Conservation (phyloP, 1,140 invertebrate genomes). For the Trypoxylus dichotomus region DNA sequence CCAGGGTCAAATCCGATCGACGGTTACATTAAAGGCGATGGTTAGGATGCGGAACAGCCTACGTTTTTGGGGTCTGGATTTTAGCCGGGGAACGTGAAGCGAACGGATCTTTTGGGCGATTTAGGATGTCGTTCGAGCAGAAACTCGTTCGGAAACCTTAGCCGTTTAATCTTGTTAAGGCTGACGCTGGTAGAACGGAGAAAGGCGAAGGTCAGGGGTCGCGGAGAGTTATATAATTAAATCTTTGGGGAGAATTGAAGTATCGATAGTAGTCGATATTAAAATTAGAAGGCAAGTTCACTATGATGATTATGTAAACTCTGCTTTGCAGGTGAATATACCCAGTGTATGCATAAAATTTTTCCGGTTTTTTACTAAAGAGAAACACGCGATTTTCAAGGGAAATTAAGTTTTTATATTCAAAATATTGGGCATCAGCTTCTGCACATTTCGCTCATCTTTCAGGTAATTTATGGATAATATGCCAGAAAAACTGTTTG, state of each 20-base stretch:
- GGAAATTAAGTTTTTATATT: no score
- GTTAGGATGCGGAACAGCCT: neutral
- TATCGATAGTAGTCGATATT: neutral
- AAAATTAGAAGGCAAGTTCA: neutral
- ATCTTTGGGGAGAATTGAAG: neutral
- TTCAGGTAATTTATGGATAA: no score
- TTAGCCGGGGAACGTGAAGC: neutral
- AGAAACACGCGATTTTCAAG: no score
- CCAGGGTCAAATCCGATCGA: neutral
- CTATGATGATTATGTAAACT: no score
- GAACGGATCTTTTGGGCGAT: neutral
- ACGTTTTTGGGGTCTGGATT: neutral
- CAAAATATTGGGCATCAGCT: no score
- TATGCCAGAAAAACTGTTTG: no score
- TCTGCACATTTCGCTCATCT: no score
- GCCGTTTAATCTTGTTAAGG: slow-evolving; percentile 22
- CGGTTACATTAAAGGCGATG: neutral
- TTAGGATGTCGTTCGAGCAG: slow-evolving; percentile 3
- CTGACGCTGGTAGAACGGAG: neutral
- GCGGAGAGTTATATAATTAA: neutral
- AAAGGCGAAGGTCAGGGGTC: neutral
- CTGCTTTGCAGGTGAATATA: no score
- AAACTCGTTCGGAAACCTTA: slow-evolving; percentile 10
- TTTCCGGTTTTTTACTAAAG: no score
- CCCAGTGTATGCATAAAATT: no score